phyloP scores from a whole-genome alignment of 2,797 vertebrate species.

The Anas capensis region DNA sequence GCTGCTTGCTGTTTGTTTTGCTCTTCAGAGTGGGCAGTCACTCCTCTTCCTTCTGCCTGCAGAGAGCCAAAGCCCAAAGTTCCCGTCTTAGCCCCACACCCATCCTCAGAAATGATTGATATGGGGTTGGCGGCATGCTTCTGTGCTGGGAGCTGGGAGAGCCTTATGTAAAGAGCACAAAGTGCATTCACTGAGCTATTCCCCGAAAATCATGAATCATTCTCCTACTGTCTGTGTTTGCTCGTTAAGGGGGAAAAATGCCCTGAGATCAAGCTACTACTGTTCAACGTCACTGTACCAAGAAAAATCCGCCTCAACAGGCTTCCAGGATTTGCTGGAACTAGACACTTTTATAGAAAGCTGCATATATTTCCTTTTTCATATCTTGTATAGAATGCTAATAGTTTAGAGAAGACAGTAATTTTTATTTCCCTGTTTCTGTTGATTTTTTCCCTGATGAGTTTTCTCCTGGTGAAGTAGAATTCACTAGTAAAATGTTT shows the following conservation, averaged over 20 bases:
- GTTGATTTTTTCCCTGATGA: neutral
- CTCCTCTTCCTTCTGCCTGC: neutral
- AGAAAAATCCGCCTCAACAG: neutral
- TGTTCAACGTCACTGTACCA: neutral
- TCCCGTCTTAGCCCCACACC: neutral
- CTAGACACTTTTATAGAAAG: neutral
- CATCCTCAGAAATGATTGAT: neutral
- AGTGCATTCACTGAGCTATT: neutral
- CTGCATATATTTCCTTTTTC: neutral
- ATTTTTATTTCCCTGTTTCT: neutral
- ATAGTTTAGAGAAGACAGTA: neutral
- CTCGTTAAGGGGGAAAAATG: neutral
- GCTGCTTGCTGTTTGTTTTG: neutral
- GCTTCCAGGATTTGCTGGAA: neutral
- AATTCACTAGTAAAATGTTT: neutral
- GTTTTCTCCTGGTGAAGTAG: neutral
- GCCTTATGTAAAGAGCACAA: neutral
- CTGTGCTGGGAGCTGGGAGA: neutral
- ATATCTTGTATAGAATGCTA: neutral
- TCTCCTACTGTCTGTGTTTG: neutral
- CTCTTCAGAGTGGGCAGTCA: neutral
- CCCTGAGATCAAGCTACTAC: neutral
- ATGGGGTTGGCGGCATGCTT: fast-evolving
- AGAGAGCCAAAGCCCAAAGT: neutral
- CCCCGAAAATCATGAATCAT: neutral